Percentiles rank a stretch among this genome's conserved stretches.
Conservation (phyloP, 2,113 vertebrate genomes). For the Callipepla californica region DNA sequence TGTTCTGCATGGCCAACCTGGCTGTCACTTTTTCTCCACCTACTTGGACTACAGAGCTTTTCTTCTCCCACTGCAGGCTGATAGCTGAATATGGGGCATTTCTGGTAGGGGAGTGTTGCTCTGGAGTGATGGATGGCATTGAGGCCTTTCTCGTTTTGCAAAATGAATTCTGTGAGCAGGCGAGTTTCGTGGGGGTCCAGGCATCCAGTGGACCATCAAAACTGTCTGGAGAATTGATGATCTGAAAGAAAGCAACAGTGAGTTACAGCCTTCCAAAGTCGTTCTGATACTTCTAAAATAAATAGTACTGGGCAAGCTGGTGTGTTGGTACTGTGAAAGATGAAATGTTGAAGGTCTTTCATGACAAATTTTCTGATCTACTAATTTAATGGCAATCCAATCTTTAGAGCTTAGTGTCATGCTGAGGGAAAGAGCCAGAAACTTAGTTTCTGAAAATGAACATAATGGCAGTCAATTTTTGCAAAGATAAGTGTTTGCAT, state of each 20-base stretch:
- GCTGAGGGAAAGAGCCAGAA: neutral
- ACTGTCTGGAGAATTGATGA: neutral
- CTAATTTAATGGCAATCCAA: neutral
- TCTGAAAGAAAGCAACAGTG: neutral
- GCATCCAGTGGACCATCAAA: neutral
- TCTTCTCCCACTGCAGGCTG: neutral
- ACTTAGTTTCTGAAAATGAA: neutral
- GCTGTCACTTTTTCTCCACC: neutral
- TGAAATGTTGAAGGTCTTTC: neutral
- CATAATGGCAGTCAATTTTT: neutral
- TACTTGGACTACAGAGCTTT: neutral
- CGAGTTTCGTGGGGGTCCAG: fast-evolving
- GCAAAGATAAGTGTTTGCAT: neutral
- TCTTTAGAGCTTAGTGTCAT: neutral
- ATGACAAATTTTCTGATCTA: neutral
- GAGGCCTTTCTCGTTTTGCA: neutral
- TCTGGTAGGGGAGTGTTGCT: neutral
- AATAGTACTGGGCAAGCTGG: neutral
- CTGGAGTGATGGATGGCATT: neutral
- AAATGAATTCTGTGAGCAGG: neutral
- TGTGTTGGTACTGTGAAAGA: neutral
- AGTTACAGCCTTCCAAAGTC: neutral
- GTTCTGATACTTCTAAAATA: neutral
- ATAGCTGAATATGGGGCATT: fast-evolving
- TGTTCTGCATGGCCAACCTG: neutral